phyloP scores from a whole-genome alignment of 1,140 invertebrate species.

The Aplysia californica region DNA sequence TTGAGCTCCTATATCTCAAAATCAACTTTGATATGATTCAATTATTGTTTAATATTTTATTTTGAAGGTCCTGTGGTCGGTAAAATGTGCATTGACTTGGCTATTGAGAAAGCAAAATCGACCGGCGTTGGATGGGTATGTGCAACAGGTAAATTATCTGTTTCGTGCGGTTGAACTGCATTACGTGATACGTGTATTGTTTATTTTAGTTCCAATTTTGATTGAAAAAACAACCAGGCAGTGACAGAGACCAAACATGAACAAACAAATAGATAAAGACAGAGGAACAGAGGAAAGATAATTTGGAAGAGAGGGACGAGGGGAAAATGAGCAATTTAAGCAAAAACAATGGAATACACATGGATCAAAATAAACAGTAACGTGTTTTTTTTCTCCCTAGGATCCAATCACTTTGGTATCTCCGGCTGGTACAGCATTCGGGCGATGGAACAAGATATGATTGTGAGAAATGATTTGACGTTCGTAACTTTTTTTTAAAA shows the following conservation, averaged over 20 bases:
- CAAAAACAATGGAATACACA: background rate
- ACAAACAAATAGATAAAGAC: no score
- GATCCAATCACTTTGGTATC: background rate
- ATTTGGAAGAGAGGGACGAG: background rate
- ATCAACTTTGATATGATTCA: no score
- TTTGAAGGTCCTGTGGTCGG: background rate
- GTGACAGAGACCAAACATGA: no score
- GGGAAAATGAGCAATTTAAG: background rate
- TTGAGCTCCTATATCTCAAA: no score
- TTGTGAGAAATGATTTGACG: background rate
- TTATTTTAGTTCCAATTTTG: background rate
- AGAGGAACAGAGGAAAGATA: no score
- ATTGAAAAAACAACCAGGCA: no score
- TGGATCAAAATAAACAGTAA: background rate
- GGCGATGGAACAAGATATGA: background rate
- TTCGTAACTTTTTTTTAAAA: background rate
- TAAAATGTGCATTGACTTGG: background rate
- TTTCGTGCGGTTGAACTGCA: no score
- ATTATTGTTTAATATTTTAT: no score
- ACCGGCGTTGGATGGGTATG: background rate
- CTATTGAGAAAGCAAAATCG: background rate
- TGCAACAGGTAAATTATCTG: background rate
- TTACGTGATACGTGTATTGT: background rate
- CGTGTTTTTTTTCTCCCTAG: background rate
- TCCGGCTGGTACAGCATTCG: background rate